Evolutionary conservation across 2,113 vertebrate genomes (phyloP).

Genomic region (Lepisosteus oculatus): DNA sequence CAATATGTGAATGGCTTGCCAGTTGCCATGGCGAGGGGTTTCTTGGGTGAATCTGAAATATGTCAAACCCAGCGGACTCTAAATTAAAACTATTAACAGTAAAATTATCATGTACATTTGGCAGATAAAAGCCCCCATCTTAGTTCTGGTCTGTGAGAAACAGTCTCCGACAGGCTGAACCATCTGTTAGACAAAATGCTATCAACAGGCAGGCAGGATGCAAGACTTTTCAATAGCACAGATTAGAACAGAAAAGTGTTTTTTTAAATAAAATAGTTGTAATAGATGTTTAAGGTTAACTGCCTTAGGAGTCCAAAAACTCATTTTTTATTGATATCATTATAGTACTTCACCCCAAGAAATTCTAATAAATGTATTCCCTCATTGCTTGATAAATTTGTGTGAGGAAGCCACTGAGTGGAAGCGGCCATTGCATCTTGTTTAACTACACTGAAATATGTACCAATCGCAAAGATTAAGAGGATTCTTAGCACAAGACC

Average conservation of each 20-base stretch:
- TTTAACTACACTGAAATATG: too few species aligned
- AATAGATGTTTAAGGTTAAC: too few species aligned
- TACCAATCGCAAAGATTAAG: too few species aligned
- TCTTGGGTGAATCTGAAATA: constrained; percentile 43
- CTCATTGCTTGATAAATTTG: too few species aligned
- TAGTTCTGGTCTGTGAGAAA: constrained; percentile 49
- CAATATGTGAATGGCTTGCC: constrained; percentile 15
- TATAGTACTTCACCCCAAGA: too few species aligned
- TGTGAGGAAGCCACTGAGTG: too few species aligned
- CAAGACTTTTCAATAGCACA: constrained; percentile 46
- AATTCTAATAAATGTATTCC: too few species aligned
- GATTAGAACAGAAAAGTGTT: not conserved
- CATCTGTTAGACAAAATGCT: constrained; percentile 69
- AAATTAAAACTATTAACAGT: constrained; percentile 70
- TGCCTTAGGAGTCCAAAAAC: too few species aligned
- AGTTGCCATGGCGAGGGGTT: constrained; percentile 43
- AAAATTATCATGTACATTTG: constrained; percentile 64
- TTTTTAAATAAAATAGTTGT: too few species aligned
- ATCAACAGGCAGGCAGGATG: constrained; percentile 42
- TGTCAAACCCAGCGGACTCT: constrained; percentile 52
- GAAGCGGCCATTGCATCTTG: too few species aligned
- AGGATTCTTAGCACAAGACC: too few species aligned
- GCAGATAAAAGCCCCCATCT: constrained; percentile 34
- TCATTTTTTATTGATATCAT: too few species aligned
- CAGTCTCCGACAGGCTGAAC: constrained; percentile 62